Percentiles rank a stretch among this genome's conserved stretches.
These are phyloP conservation scores for Matsumyia berberina DNA, from an alignment of 2,888 invertebrate genomes.

Conservation along the genomic window DNA sequence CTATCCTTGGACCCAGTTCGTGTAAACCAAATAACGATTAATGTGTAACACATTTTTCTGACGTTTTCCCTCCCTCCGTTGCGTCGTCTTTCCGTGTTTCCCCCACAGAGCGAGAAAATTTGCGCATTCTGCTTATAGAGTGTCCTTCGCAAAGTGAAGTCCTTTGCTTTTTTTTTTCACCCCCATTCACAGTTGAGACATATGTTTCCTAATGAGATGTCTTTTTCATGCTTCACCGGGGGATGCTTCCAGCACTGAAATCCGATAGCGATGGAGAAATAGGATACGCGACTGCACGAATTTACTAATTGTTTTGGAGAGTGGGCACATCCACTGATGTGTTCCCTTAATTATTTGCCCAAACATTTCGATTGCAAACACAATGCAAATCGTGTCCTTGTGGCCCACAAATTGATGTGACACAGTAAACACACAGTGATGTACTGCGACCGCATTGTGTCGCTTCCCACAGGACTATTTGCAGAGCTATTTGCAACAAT, in stretches of 20 bases:
- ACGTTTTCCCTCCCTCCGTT: slow-evolving; percentile 79
- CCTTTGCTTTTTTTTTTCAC: slow-evolving; percentile 33
- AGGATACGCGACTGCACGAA: slow-evolving; percentile 61
- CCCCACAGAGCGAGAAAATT: slow-evolving; percentile 42
- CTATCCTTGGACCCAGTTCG: slow-evolving; percentile 46
- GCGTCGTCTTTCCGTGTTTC: slow-evolving; percentile 71
- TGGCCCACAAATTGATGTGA: slow-evolving; percentile 55
- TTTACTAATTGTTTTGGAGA: slow-evolving; percentile 66
- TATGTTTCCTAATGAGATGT: slow-evolving; percentile 84
- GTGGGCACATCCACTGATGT: slow-evolving; percentile 20
- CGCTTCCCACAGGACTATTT: slow-evolving; percentile 65
- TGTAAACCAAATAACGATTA: slow-evolving; percentile 75
- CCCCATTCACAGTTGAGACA: slow-evolving; percentile 77
- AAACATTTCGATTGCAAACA: slow-evolving; percentile 37
- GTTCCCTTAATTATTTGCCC: slow-evolving; percentile 36
- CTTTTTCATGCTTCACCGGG: slow-evolving; percentile 76
- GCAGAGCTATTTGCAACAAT: slow-evolving; percentile 65
- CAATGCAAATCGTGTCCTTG: slow-evolving; percentile 59
- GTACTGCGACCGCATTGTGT: slow-evolving; percentile 30
- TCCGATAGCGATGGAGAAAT: slow-evolving; percentile 59
- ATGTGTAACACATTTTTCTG: slow-evolving; percentile 82
- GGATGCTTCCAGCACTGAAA: slow-evolving; percentile 47
- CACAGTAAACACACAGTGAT: slow-evolving; percentile 51
- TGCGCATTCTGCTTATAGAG: slow-evolving; percentile 72
- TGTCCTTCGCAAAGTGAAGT: slow-evolving; percentile 77